Evolutionary conservation across 2,113 vertebrate species (phyloP).

Genomic region (Plecotus auritus): DNA sequence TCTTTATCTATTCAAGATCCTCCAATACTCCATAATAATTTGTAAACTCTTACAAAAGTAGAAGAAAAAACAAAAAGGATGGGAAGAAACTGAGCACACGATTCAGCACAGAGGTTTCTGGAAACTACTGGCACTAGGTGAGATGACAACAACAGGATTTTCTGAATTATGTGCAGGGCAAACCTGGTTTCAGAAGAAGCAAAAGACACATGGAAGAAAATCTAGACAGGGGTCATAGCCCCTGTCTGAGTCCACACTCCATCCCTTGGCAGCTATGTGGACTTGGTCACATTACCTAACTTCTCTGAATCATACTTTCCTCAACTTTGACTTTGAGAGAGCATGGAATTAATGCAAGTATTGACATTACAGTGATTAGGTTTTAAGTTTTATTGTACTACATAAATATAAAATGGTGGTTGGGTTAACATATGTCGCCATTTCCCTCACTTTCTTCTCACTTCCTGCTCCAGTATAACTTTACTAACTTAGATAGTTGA

Average conservation of each 20-base stretch:
- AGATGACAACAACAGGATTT: not conserved
- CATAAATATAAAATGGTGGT: not conserved
- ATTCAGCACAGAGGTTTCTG: not conserved
- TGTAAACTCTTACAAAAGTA: not conserved
- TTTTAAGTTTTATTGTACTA: not conserved
- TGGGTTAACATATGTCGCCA: not conserved
- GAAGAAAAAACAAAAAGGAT: not conserved
- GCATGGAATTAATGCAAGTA: not conserved
- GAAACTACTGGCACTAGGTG: not conserved
- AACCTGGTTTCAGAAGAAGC: not conserved
- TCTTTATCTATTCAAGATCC: not conserved
- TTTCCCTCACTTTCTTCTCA: not conserved
- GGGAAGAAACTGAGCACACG: not conserved
- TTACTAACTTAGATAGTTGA: not conserved
- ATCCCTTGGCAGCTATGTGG: not conserved
- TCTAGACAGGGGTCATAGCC: not conserved
- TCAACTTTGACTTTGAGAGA: not conserved
- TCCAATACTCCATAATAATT: not conserved
- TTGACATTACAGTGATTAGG: not conserved
- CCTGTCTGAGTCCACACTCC: not conserved
- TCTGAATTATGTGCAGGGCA: not conserved
- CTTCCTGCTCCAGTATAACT: not conserved
- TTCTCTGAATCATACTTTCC: not conserved
- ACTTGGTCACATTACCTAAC: not conserved
- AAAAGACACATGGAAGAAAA: not conserved